These are phyloP conservation scores for Tanypteryx hageni DNA, from an alignment of 2,888 invertebrate species.

Conservation along the genomic window DNA sequence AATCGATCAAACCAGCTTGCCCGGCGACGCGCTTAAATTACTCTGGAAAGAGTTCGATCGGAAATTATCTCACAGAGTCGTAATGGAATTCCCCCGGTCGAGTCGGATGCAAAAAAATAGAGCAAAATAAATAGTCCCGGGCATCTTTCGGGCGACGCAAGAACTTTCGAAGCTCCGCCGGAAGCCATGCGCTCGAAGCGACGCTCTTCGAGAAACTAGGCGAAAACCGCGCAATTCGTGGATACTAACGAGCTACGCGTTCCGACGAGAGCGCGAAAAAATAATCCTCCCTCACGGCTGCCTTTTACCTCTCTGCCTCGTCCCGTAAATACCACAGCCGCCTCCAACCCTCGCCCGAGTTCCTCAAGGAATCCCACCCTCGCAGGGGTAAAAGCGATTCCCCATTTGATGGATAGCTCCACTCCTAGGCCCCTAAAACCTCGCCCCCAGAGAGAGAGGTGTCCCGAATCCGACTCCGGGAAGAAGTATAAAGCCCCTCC, in stretches of 20 bases:
- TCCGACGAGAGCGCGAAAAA: neutral
- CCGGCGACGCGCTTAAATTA: no score
- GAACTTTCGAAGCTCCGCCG: neutral
- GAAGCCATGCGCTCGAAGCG: neutral
- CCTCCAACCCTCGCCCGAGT: neutral
- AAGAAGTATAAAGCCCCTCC: conserved; percentile 44
- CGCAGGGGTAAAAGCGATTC: conserved; percentile 37
- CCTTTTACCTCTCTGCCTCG: neutral
- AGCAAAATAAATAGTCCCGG: neutral
- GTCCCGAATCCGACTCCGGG: conserved; percentile 38
- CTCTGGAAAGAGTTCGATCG: no score
- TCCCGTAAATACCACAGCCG: neutral
- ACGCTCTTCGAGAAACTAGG: neutral
- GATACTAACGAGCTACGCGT: conserved; percentile 8
- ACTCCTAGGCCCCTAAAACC: neutral
- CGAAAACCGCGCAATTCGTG: neutral
- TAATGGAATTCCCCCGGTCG: no score
- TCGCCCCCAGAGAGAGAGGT: neutral
- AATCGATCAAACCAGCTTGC: no score
- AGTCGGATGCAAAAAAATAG: neutral
- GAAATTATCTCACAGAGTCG: no score
- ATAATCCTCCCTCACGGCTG: neutral
- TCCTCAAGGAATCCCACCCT: neutral
- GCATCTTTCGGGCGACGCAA: neutral
- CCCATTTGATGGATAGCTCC: conserved; percentile 10